phyloP scores from a whole-genome alignment of 1,140 invertebrate genomes.

The honey bee (Apis mellifera) region DNA sequence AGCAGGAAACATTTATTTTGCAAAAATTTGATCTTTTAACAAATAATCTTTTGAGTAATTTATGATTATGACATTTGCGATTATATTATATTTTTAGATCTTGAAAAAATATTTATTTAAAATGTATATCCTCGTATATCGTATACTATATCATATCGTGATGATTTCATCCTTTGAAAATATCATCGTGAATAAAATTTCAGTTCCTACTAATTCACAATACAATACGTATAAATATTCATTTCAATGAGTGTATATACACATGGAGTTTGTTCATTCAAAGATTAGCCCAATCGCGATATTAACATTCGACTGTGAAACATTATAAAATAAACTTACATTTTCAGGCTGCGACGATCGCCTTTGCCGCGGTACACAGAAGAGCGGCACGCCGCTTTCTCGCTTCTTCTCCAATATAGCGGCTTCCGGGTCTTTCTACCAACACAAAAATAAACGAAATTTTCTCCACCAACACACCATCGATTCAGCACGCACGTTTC shows the following conservation, averaged over 20 bases:
- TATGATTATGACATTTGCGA: too few relatives aligned
- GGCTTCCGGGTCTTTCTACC: constrained; percentile 66
- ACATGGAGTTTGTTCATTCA: not conserved
- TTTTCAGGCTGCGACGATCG: constrained; percentile 79
- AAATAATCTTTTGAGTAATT: not conserved
- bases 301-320: too few relatives aligned
- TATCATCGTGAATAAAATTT: not conserved
- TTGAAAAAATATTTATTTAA: not conserved
- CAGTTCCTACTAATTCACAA: not conserved
- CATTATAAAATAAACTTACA: constrained; percentile 65
- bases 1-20: not conserved
- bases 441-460: constrained; percentile 31
- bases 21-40: not conserved
- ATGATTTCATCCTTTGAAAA: not conserved
- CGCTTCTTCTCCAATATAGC: constrained; percentile 81
- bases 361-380: constrained; percentile 80
- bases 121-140: not conserved
- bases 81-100: too few relatives aligned
- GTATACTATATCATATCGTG: not conserved
- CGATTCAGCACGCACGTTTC: not conserved
- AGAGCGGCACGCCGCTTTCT: constrained; percentile 80
- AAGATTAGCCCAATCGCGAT: not conserved
- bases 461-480: not conserved
- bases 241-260: not conserved
- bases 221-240: not conserved